phyloP scores from a whole-genome alignment of 2,113 vertebrate species.

The Craseonycteris thonglongyai region DNA sequence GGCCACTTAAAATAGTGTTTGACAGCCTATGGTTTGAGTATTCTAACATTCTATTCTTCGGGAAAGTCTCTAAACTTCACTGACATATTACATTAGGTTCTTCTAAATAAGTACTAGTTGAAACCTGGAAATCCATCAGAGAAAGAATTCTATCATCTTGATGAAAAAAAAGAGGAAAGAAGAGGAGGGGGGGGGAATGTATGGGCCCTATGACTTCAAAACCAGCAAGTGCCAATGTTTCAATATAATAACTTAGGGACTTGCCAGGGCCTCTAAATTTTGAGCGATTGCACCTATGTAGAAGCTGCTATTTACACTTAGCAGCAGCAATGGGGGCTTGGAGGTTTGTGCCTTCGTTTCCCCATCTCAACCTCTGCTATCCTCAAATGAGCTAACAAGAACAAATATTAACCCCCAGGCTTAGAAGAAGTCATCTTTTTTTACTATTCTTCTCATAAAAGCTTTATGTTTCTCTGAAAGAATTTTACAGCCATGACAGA shows the following conservation, averaged over 20 bases:
- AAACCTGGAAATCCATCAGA: conserved; percentile 70
- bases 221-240: neutral
- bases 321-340: conserved; percentile 52
- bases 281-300: neutral
- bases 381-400: conserved; percentile 64
- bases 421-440: conserved; percentile 74
- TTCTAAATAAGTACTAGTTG: conserved; percentile 77
- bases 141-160: conserved; percentile 51
- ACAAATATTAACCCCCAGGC: conserved; percentile 77
- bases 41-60: conserved; percentile 74
- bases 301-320: conserved; percentile 20
- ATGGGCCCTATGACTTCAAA: conserved; percentile 30
- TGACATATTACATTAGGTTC: conserved; percentile 76
- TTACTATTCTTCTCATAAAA: conserved; percentile 84
- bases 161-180: conserved; percentile 33
- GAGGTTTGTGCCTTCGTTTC: conserved; percentile 51
- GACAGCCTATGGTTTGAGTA: conserved; percentile 75
- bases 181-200: neutral
- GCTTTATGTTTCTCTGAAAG: conserved; percentile 83
- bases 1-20: conserved; percentile 74
- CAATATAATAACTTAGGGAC: neutral
- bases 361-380: conserved; percentile 62
- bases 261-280: neutral
- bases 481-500: conserved; percentile 83
- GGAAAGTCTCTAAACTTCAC: conserved; percentile 72